phyloP scores from a whole-genome alignment of 2,113 vertebrate species.

The Gobius niger region DNA sequence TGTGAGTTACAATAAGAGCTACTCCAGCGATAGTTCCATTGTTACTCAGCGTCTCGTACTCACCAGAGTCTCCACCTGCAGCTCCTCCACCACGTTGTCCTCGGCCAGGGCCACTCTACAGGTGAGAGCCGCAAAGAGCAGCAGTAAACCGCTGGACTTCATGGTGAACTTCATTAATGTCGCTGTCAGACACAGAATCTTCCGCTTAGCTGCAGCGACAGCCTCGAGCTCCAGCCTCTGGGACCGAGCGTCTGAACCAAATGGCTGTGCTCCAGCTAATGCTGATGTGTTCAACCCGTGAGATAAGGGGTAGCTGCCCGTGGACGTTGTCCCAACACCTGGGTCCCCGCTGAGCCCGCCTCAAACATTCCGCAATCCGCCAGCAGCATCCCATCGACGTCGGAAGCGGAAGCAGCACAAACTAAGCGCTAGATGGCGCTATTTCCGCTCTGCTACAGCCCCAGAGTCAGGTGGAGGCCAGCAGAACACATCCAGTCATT shows the following conservation, averaged over 20 bases:
- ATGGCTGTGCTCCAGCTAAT: slow-evolving; percentile 49
- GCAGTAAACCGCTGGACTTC: slow-evolving; percentile 50
- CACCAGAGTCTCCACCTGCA: slow-evolving; percentile 78
- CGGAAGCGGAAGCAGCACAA: slow-evolving; percentile 19
- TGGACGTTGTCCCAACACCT: slow-evolving; percentile 71
- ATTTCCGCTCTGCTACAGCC: slow-evolving; percentile 1
- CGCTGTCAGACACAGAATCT: slow-evolving; percentile 40
- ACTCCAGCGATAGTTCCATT: slow-evolving; percentile 4
- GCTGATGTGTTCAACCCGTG: slow-evolving; percentile 74
- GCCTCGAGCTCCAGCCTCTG: slow-evolving; percentile 17
- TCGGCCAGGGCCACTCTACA: slow-evolving; percentile 52
- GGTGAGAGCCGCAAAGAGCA: slow-evolving; percentile 57
- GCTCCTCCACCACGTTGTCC: slow-evolving; percentile 50
- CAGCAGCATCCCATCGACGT: slow-evolving; percentile 70
- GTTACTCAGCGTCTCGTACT: slow-evolving; percentile 37
- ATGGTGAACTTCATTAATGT: slow-evolving; percentile 60
- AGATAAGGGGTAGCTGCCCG: slow-evolving; percentile 65
- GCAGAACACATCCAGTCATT: neutral
- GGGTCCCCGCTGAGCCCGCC: slow-evolving; percentile 69
- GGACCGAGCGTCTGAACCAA: slow-evolving; percentile 17
- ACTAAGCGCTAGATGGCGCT: slow-evolving; percentile 40
- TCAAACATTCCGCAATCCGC: slow-evolving; percentile 62
- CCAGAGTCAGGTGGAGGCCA: neutral
- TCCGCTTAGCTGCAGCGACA: slow-evolving; percentile 13
- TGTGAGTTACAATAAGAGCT: neutral